phyloP scores from a whole-genome alignment of 2,888 invertebrate genomes.

The Ophion ventricosus region DNA sequence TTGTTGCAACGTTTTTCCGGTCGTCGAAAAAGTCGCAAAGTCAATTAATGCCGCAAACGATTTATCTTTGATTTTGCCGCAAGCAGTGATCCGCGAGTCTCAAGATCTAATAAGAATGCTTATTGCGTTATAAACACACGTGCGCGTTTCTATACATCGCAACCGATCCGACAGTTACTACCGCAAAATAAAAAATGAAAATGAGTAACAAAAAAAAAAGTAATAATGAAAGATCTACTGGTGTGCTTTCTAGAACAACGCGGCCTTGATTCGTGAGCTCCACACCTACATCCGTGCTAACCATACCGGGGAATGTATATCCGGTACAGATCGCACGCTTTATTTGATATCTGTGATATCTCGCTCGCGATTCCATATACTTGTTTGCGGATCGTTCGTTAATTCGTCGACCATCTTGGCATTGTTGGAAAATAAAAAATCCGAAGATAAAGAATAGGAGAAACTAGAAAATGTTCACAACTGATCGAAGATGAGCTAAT shows the following conservation, averaged over 20 bases:
- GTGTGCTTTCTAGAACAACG: slow-evolving; percentile 72
- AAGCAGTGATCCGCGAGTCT: neutral
- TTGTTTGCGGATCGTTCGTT: neutral
- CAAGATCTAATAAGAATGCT: neutral
- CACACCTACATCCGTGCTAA: slow-evolving; percentile 72
- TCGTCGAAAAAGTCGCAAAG: no score
- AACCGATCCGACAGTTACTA: slow-evolving; percentile 64
- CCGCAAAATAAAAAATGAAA: slow-evolving; percentile 62
- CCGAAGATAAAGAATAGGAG: neutral
- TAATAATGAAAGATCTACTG: slow-evolving; percentile 53
- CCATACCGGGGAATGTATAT: slow-evolving; percentile 72
- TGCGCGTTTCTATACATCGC: slow-evolving; percentile 9
- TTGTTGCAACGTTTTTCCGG: no score
- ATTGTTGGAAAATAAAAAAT: no score
- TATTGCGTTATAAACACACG: slow-evolving; percentile 14
- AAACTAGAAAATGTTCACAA: neutral
- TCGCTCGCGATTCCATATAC: neutral
- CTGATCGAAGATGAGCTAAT: no score
- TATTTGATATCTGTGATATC: slow-evolving; percentile 21
- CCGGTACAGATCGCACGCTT: slow-evolving; percentile 65
- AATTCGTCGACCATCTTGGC: no score
- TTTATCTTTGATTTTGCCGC: neutral
- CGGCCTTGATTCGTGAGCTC: slow-evolving; percentile 73
- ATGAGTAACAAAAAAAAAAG: slow-evolving; percentile 43
- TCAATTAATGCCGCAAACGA: no score